Conservation (phyloP, 2,113 vertebrate species). For the Esox niger region DNA sequence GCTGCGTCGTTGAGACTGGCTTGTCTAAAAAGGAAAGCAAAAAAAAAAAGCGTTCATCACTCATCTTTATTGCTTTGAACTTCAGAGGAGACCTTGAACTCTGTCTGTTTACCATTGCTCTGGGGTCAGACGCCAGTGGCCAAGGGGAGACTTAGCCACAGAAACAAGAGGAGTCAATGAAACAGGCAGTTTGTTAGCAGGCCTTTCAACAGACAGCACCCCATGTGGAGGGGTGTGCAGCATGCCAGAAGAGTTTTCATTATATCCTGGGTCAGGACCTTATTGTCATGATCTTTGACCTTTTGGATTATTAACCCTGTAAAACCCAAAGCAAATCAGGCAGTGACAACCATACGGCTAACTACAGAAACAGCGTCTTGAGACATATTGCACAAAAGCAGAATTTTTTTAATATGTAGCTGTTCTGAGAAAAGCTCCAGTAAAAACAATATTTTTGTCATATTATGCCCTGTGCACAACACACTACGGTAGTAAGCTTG, state of each 20-base stretch:
- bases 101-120: conserved; percentile 47
- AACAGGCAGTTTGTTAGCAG: not conserved
- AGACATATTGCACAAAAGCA: conserved; percentile 47
- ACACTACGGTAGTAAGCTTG: conserved; percentile 14
- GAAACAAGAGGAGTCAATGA: conserved; percentile 32
- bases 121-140: conserved; percentile 55
- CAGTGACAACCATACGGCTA: conserved; percentile 5
- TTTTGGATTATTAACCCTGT: not conserved
- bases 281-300: conserved; percentile 32
- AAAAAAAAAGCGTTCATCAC: conserved; percentile 48
- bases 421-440: conserved; percentile 35
- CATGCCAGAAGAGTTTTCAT: conserved; percentile 41
- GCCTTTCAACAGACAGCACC: conserved; percentile 24
- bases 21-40: conserved; percentile 79
- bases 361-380: conserved; percentile 25
- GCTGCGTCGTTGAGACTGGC: conserved; percentile 95
- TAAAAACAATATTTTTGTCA: conserved; percentile 25
- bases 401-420: conserved; percentile 23
- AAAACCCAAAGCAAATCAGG: conserved; percentile 14
- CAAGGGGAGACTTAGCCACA: conserved; percentile 23
- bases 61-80: conserved; percentile 64
- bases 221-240: conserved; percentile 18
- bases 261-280: conserved; percentile 39
- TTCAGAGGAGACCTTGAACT: conserved; percentile 55
- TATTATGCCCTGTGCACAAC: conserved; percentile 12